Evolutionary conservation across 2,797 vertebrate species (phyloP).

Genomic region (Streptopelia turtur): DNA sequence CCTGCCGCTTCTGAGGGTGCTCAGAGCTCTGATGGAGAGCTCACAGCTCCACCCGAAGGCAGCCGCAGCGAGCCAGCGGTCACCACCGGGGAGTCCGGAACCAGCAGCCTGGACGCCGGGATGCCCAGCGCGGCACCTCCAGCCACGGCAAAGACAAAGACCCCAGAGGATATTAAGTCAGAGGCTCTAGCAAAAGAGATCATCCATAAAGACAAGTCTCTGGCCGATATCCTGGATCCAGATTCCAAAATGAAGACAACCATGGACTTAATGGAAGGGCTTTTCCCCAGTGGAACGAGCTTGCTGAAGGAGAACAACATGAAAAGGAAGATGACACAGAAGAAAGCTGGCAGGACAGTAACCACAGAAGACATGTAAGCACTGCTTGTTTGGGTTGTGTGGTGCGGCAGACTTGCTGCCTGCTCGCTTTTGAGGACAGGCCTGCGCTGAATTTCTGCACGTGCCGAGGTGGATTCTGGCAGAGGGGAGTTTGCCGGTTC

Average conservation of each 20-base stretch:
- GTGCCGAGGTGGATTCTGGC: background rate
- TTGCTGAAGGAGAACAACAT: constrained; percentile 68
- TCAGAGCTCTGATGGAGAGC: background rate
- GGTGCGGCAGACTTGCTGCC: background rate
- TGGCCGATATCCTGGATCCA: constrained; percentile 87
- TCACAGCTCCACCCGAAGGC: background rate
- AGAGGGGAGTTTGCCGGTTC: background rate
- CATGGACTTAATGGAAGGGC: constrained; percentile 91
- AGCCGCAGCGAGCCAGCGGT: background rate
- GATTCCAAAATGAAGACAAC: constrained; percentile 88
- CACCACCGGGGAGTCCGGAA: background rate
- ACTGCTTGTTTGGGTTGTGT: background rate
- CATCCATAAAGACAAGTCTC: constrained; percentile 86
- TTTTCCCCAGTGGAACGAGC: constrained; percentile 80
- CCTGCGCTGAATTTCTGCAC: background rate
- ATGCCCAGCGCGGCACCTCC: background rate
- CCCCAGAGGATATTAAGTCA: constrained; percentile 84
- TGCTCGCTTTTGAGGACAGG: background rate
- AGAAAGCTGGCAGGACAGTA: background rate
- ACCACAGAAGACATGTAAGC: constrained; percentile 63
- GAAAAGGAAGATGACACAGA: constrained; percentile 75
- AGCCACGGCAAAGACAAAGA: constrained; percentile 76
- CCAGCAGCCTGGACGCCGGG: background rate
- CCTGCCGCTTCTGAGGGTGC: background rate
- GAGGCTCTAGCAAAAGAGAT: constrained; percentile 88